Evolutionary conservation across 2,797 vertebrate genomes (phyloP).

Genomic region (Pseudomugil gertrudae): DNA sequence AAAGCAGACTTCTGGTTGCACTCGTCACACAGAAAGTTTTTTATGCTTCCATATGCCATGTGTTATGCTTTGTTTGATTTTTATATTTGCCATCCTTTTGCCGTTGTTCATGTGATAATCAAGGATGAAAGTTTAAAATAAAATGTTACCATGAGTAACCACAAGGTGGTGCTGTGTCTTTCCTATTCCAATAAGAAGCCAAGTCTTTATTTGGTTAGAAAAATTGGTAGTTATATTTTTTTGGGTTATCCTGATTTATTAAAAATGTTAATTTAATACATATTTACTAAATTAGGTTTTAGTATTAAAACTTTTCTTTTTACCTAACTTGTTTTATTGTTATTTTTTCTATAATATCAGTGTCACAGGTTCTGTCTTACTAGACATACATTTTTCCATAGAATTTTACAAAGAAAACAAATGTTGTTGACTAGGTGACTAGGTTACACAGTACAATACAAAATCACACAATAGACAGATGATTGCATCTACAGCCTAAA

Average conservation of each 20-base stretch:
- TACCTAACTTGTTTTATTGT: background rate
- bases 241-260: constrained; percentile 10
- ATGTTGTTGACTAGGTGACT: constrained; percentile 55
- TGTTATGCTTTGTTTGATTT: constrained; percentile 3
- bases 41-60: constrained; percentile 5
- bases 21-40: constrained; percentile 21
- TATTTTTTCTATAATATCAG: background rate
- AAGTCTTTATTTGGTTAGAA: background rate
- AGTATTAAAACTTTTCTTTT: too few species aligned
- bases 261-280: too few species aligned
- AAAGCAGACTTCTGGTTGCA: constrained; percentile 4
- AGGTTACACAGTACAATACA: constrained; percentile 29
- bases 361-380: constrained; percentile 3
- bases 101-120: constrained; percentile 9
- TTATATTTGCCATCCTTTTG: constrained; percentile 15
- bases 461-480: constrained; percentile 21
- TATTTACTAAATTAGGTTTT: too few species aligned
- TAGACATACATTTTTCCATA: constrained; percentile 6
- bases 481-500: constrained; percentile 27
- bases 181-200: constrained; percentile 18
- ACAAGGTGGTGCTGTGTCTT: constrained; percentile 71
- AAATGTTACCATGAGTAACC: constrained; percentile 53
- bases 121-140: constrained; percentile 46
- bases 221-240: background rate
- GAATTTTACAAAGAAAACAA: constrained; percentile 45